A percentile compares a stretch with the other conserved stretches of the same genome.
Evolutionary conservation across 2,888 invertebrate species (phyloP).

Genomic region (Trachelus troglodyta): DNA sequence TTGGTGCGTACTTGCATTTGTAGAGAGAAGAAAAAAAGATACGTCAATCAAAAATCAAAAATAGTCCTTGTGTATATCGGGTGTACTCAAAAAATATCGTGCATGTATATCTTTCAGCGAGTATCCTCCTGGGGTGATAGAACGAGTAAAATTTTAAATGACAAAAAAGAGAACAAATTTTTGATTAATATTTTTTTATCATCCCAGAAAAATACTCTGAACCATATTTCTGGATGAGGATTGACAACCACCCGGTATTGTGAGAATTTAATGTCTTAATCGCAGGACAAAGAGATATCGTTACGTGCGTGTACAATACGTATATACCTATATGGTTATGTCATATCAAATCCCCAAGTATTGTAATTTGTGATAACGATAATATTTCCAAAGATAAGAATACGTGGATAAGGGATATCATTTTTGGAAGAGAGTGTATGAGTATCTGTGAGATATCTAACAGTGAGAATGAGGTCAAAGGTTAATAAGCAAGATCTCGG

Average conservation of each 20-base stretch:
- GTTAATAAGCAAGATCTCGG: not conserved
- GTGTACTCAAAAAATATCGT: not conserved
- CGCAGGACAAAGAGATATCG: not conserved
- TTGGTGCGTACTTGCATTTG: not conserved
- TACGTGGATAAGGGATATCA: not conserved
- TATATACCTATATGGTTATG: not conserved
- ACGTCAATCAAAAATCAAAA: not conserved
- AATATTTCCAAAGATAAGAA: slow-evolving; percentile 10
- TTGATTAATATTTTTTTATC: not conserved
- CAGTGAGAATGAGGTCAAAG: not conserved
- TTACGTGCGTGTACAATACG: not conserved
- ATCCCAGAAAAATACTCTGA: not conserved
- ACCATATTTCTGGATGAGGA: not conserved
- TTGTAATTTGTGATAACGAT: slow-evolving; percentile 19
- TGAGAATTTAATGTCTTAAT: not conserved
- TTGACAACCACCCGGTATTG: not conserved
- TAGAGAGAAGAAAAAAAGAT: not conserved
- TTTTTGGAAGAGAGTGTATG: not conserved
- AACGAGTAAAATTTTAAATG: not conserved
- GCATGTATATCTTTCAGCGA: not conserved
- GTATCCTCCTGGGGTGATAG: not conserved
- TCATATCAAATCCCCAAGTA: slow-evolving; percentile 4
- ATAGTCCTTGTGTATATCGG: not conserved
- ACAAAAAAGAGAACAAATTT: not conserved
- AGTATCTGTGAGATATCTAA: not conserved